Conservation (phyloP, 2,113 vertebrate species). For the Cololabis saira region DNA sequence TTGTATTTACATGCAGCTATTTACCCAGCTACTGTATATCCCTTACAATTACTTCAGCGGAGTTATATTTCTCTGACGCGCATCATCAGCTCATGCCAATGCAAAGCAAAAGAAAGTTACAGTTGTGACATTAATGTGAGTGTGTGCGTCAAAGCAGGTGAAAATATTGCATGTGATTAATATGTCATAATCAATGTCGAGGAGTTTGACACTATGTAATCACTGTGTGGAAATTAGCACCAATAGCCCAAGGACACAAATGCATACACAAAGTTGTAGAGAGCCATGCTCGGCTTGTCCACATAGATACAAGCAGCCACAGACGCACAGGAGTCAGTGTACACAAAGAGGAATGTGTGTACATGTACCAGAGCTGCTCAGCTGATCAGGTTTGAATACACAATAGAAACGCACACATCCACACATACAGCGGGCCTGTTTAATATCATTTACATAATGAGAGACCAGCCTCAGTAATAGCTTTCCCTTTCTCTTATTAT, state of each 20-base stretch:
- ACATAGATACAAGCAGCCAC: constrained; percentile 24
- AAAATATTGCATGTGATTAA: constrained; percentile 99
- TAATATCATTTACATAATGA: constrained; percentile 99
- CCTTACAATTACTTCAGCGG: too few species aligned
- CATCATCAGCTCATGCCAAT: neutral
- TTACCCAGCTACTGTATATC: too few species aligned
- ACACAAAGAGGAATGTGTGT: constrained; percentile 12
- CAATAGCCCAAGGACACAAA: constrained; percentile 82
- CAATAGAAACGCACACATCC: constrained; percentile 51
- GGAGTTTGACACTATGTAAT: constrained; percentile 89
- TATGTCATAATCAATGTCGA: constrained; percentile 98
- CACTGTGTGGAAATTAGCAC: constrained; percentile 98
- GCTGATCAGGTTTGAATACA: constrained; percentile 41
- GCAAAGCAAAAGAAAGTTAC: neutral
- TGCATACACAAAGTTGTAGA: constrained; percentile 7
- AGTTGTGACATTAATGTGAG: constrained; percentile 32
- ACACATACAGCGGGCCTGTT: constrained; percentile 89
- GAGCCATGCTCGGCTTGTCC: constrained; percentile 14
- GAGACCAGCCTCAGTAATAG: constrained; percentile 99
- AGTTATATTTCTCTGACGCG: too few species aligned
- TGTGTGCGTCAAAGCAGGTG: constrained; percentile 88
- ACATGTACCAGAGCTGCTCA: constrained; percentile 28
- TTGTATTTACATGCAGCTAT: too few species aligned
- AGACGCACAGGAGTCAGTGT: neutral
- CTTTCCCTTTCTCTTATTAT: constrained; percentile 99